Conservation (phyloP, 2,113 vertebrate genomes). For the Pontoporia blainvillei region DNA sequence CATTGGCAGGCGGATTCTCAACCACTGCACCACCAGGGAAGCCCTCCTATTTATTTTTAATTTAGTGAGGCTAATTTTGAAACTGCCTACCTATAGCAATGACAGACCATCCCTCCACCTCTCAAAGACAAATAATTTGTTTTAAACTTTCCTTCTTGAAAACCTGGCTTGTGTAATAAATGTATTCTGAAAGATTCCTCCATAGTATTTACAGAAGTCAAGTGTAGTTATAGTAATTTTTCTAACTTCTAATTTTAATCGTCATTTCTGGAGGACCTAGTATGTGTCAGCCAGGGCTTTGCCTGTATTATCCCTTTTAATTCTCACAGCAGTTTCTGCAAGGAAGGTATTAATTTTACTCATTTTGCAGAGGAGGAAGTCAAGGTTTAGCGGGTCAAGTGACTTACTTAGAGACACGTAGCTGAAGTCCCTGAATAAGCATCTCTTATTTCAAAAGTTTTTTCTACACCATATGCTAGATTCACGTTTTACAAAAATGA, state of each 20-base stretch:
- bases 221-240: neutral
- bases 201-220: neutral
- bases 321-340: neutral
- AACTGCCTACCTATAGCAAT: neutral
- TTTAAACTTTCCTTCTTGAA: neutral
- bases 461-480: neutral
- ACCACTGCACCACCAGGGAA: too few relatives aligned
- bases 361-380: neutral
- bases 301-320: neutral
- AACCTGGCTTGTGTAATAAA: neutral
- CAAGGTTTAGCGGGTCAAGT: neutral
- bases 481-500: neutral
- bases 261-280: neutral
- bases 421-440: neutral
- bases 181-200: neutral
- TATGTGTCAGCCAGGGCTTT: neutral
- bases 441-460: neutral
- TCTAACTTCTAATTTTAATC: constrained; percentile 6
- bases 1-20: too few relatives aligned
- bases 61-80: constrained; percentile 1
- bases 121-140: neutral
- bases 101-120: neutral
- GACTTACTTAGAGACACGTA: neutral
- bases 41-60: neutral
- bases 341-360: neutral